These are phyloP conservation scores for Drosophila subobscura DNA, from an alignment of 1,140 invertebrate genomes.

Conservation along the genomic window DNA sequence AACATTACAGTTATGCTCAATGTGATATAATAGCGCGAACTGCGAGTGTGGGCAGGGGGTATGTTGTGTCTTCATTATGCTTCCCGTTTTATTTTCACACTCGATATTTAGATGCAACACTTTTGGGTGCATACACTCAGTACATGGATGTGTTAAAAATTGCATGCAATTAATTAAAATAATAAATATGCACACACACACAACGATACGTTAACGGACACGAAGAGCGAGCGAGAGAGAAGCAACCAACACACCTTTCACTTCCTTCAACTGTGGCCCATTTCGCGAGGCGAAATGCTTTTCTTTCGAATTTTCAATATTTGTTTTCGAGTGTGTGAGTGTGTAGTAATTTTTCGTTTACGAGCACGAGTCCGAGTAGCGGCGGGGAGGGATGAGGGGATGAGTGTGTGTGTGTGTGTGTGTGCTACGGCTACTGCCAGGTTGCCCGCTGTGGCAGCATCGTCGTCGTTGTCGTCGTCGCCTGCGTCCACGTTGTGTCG, in stretches of 20 bases:
- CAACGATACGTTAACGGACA: background rate
- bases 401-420: background rate
- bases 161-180: conserved; percentile 75
- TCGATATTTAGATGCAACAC: conserved; percentile 49
- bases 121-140: conserved; percentile 18
- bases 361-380: background rate
- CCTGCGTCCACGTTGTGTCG: conserved; percentile 50
- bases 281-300: conserved; percentile 47
- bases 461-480: conserved; percentile 38
- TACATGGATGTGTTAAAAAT: conserved; percentile 58
- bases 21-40: conserved; percentile 38
- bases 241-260: conserved; percentile 68
- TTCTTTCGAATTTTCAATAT: conserved; percentile 68
- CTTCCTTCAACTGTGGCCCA: conserved; percentile 70
- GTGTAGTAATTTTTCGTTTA: conserved; percentile 30
- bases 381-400: no score
- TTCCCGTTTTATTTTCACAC: conserved; percentile 27
- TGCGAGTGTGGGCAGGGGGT: conserved; percentile 32
- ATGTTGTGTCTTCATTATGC: conserved; percentile 32
- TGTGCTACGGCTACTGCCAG: conserved; percentile 32
- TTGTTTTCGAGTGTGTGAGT: conserved; percentile 20
- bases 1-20: conserved; percentile 20
- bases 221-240: background rate
- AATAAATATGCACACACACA: conserved; percentile 62
- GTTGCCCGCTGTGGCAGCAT: conserved; percentile 60